Conservation (phyloP, 2,113 vertebrate species). For the Catharus bicknelli region DNA sequence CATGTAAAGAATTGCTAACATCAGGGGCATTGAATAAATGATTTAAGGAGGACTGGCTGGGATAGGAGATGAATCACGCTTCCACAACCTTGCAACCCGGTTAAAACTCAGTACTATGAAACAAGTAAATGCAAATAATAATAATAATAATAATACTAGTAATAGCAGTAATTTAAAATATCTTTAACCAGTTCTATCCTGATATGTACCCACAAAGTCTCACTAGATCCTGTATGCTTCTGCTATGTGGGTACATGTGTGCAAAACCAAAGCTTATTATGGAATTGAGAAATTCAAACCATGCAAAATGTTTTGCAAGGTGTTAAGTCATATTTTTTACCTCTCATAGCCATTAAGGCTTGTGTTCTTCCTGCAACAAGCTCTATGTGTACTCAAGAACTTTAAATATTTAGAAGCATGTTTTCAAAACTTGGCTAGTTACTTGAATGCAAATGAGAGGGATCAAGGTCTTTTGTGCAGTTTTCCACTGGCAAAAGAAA, state of each 20-base stretch:
- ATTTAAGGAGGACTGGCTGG: slow-evolving; percentile 43
- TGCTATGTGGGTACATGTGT: accelerated
- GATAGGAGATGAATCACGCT: background rate
- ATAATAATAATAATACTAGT: background rate
- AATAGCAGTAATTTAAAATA: background rate
- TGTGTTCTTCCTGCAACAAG: background rate
- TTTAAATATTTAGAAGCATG: background rate
- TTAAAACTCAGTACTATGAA: background rate
- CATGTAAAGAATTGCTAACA: slow-evolving; percentile 36
- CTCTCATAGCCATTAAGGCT: background rate
- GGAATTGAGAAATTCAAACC: background rate
- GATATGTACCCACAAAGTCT: background rate
- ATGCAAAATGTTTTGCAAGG: background rate
- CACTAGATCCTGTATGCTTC: background rate
- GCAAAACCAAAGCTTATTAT: background rate
- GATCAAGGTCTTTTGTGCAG: background rate
- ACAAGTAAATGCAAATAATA: background rate
- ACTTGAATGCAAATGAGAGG: background rate
- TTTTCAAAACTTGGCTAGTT: slow-evolving; percentile 8
- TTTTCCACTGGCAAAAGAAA: background rate
- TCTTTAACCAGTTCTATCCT: background rate
- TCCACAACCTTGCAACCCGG: background rate
- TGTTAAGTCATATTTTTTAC: background rate
- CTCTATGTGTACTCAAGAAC: background rate
- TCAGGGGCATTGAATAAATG: background rate